Percentiles rank a stretch among this genome's conserved stretches.
phyloP scores from a whole-genome alignment of 2,888 invertebrate species.

The Entomobrya proxima region DNA sequence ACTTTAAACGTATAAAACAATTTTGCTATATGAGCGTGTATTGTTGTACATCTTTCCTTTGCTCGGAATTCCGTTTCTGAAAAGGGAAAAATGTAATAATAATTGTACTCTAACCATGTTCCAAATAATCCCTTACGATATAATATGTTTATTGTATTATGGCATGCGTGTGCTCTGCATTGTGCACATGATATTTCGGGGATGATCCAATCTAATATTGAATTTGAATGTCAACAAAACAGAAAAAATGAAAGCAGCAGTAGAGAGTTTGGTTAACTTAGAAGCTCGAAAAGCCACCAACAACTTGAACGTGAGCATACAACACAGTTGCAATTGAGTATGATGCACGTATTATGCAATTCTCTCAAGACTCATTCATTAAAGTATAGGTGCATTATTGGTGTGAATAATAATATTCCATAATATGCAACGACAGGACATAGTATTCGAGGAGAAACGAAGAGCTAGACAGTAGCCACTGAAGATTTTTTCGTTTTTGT shows the following conservation, averaged over 20 bases:
- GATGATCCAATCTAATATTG: conserved; percentile 64
- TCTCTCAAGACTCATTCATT: conserved; percentile 45
- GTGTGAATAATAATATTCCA: not conserved
- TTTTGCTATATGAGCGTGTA: not conserved
- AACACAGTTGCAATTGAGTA: too few relatives aligned
- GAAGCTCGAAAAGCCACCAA: not conserved
- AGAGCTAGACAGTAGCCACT: not conserved
- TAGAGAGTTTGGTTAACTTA: conserved; percentile 28
- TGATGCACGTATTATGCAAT: not conserved
- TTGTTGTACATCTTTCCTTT: not conserved
- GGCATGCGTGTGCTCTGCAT: conserved; percentile 58
- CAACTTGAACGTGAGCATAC: too few relatives aligned
- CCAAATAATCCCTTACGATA: conserved; percentile 56
- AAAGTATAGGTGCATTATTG: conserved; percentile 7
- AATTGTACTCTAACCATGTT: conserved; percentile 51
- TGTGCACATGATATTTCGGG: conserved; percentile 51
- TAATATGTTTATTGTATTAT: conserved; percentile 62
- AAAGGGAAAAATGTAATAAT: conserved; percentile 52
- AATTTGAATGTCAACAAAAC: conserved; percentile 55
- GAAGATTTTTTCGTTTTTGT: conserved; percentile 51
- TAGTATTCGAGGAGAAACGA: not conserved
- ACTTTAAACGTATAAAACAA: not conserved
- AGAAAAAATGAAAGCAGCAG: conserved; percentile 12
- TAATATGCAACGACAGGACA: not conserved
- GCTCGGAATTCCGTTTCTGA: conserved; percentile 36